Percentiles rank a stretch among this genome's conserved stretches.
phyloP scores from a whole-genome alignment of 1,140 invertebrate genomes.

The Plutomurus gul region DNA sequence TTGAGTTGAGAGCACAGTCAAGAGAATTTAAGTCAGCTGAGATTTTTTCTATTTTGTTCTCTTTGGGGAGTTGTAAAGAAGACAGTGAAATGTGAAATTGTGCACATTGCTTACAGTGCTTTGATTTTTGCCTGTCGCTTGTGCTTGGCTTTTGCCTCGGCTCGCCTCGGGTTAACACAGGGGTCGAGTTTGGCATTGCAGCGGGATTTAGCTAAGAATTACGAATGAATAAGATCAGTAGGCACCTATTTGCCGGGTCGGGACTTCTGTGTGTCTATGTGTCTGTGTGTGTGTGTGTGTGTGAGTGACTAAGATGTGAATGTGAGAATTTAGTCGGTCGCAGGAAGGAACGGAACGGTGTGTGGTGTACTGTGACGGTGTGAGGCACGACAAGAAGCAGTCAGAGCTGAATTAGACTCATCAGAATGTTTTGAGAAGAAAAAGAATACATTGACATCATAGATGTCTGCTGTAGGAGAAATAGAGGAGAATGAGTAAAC shows the following conservation, averaged over 20 bases:
- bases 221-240: too few species aligned
- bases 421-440: constrained; percentile 24
- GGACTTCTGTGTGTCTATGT: too few species aligned
- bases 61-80: constrained; percentile 28
- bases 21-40: too few species aligned
- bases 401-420: background rate
- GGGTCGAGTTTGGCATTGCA: constrained; percentile 15
- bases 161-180: background rate
- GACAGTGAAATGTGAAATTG: constrained; percentile 21
- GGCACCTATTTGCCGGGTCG: constrained; percentile 1
- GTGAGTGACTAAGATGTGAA: constrained; percentile 2
- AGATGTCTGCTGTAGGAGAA: background rate
- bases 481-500: constrained; percentile 23
- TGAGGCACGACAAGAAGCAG: background rate
- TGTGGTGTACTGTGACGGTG: constrained; percentile 17
- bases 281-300: too few species aligned
- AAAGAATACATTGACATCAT: constrained; percentile 15
- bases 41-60: background rate
- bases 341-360: too few species aligned
- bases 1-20: too few species aligned
- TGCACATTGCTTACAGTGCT: background rate
- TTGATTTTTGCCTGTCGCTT: background rate
- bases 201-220: constrained; percentile 1
- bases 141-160: constrained; percentile 11
- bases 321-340: background rate